These are phyloP conservation scores for Bellardia pandia DNA, from an alignment of 2,888 invertebrate species.

Conservation along the genomic window DNA sequence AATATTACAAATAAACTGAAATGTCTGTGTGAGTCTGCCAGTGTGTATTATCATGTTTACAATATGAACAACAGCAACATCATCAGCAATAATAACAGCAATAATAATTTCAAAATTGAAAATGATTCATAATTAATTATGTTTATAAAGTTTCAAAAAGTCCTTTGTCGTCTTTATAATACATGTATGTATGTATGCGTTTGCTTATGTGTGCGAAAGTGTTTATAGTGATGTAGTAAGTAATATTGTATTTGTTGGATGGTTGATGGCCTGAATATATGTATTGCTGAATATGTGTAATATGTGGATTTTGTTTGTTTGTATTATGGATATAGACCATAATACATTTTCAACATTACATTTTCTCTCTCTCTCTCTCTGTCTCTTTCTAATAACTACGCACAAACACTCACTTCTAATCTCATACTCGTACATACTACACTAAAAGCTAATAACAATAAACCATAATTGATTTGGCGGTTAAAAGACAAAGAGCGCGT, in stretches of 20 bases:
- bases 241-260: constrained; percentile 14
- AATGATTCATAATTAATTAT: constrained; percentile 71
- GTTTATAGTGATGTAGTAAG: neutral
- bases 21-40: neutral
- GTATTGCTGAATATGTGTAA: constrained; percentile 31
- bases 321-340: constrained; percentile 44
- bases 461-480: constrained; percentile 72
- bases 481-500: constrained; percentile 67
- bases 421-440: neutral
- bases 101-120: constrained; percentile 67
- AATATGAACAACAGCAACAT: neutral
- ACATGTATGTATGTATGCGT: neutral
- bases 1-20: neutral
- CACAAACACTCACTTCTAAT: neutral
- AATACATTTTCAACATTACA: constrained; percentile 49
- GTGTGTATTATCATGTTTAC: constrained; percentile 3
- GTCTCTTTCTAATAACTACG: neutral
- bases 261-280: neutral
- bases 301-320: constrained; percentile 51
- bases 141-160: constrained; percentile 61
- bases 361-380: neutral
- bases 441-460: constrained; percentile 72
- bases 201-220: neutral
- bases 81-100: constrained; percentile 32
- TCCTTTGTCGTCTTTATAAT: constrained; percentile 48